Base-by-base conservation (phyloP, 2,888 invertebrate genomes). In the Nesidiocoris tenuis region DNA sequence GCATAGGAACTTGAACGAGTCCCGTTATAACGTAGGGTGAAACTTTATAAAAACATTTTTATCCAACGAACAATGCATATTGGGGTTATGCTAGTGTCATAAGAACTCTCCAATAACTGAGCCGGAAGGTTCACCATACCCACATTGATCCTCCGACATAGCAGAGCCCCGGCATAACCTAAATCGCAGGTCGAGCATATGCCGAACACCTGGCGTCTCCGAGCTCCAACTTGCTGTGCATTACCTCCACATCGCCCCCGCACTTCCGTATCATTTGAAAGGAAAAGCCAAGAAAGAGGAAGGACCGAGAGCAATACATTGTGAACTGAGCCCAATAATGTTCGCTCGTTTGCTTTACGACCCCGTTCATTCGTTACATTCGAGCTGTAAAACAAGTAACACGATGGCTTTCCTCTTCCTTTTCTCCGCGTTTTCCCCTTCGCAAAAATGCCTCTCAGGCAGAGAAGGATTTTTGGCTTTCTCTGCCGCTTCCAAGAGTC, bases 271-370 rank as follows among this genome's bases (percentile, higher is more conserved):
- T 22, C 54, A 22, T n/a, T 21, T 19, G 23, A 18, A 18, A 17
- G 22, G 23, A 39, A 12, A 54, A 39, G 25, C 21, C 16, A 5
- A 17, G 18, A n/a, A 1, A 16, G 21, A 5, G 2, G 65, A 18
- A 19, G 56, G 19, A n/a, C 12, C 39, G 39, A 56, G 22, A 61
- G 72, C 72, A 39, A 72, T 72, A 72, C 63, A 72, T 72, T 72
- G 61, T 63, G 72, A 72, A 72, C 72, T 22, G 12, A 54, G 72
- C 61, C 63, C 72, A 72, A 72, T 72, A 72, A 72, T 72, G 72
- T 72, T 72, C 72, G 72, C 72, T 72, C 72, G 72, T 72, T 72
- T 72, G 63, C 72, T 72, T 72, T 72, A 72, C 72, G 72, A 72
- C 39, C 61, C 72, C 72, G 61, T 72, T 72, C 72, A 72, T 72